A percentile compares a stretch with the other conserved stretches of the same genome.
phyloP scores from a whole-genome alignment of 1,140 invertebrate species.

The Leptestheria dahalacensis region DNA sequence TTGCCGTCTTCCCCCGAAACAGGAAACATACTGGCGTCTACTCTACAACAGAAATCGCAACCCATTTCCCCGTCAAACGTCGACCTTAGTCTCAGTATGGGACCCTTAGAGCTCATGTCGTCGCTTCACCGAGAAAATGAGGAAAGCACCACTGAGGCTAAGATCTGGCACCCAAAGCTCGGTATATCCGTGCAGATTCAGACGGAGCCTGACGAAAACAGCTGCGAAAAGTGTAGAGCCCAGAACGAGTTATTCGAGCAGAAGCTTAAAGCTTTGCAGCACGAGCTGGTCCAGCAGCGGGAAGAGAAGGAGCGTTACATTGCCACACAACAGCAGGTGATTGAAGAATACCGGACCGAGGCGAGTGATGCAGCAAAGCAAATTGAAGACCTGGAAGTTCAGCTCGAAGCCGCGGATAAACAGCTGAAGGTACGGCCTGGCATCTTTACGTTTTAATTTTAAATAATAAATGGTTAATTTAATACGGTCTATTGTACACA shows the following conservation, averaged over 20 bases:
- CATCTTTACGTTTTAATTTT: background rate
- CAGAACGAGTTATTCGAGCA: background rate
- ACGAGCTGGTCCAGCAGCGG: background rate
- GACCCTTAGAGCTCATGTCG: too few species aligned
- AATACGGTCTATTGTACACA: too few species aligned
- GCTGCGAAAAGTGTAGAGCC: background rate
- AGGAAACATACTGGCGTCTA: conserved; percentile 3
- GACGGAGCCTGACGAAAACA: background rate
- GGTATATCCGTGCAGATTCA: background rate
- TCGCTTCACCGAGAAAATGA: too few species aligned
- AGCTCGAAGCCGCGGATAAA: conserved; percentile 5
- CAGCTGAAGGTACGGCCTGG: conserved; percentile 1
- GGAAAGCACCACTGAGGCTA: too few species aligned
- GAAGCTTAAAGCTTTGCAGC: background rate
- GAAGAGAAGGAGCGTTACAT: background rate
- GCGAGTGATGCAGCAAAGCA: background rate
- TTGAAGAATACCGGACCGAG: background rate
- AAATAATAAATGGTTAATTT: too few species aligned
- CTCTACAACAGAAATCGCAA: background rate
- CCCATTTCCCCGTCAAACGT: background rate
- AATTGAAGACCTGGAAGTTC: background rate
- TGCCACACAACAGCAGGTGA: background rate
- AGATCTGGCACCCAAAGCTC: too few species aligned
- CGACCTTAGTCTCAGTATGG: conserved; percentile 4
- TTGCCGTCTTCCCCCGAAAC: conserved; percentile 1